Evolutionary conservation across 2,888 invertebrate species (phyloP).

Genomic region (Erannis defoliaria): DNA sequence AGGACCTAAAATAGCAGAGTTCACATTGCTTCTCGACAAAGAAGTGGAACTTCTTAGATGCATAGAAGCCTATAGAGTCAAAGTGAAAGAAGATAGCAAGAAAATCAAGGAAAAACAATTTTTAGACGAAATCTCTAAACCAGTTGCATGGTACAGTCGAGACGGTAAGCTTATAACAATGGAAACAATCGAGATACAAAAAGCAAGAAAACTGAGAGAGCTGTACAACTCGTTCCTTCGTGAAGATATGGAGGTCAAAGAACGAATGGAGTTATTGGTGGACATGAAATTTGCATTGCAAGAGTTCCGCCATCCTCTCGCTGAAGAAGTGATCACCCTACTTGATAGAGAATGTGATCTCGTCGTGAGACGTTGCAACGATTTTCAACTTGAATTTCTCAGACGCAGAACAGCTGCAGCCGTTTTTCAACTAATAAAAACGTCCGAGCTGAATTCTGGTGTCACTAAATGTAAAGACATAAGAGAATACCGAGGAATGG

Average conservation of each 20-base stretch:
- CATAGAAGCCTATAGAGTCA: slow-evolving; percentile 89
- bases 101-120: slow-evolving; percentile 88
- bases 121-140: slow-evolving; percentile 89
- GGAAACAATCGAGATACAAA: slow-evolving; percentile 93
- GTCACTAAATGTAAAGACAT: slow-evolving; percentile 83
- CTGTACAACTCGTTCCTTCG: slow-evolving; percentile 90
- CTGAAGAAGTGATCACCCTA: slow-evolving; percentile 87
- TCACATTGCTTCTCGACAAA: slow-evolving; percentile 90
- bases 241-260: slow-evolving; percentile 86
- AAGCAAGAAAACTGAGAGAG: slow-evolving; percentile 91
- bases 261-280: slow-evolving; percentile 90
- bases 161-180: slow-evolving; percentile 91
- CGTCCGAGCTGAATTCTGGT: slow-evolving; percentile 86
- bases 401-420: slow-evolving; percentile 88
- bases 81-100: slow-evolving; percentile 87
- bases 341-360: slow-evolving; percentile 91
- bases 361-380: slow-evolving; percentile 87
- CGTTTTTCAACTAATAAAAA: slow-evolving; percentile 85
- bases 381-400: slow-evolving; percentile 87
- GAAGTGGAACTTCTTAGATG: slow-evolving; percentile 90
- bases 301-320: slow-evolving; percentile 85
- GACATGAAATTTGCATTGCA: slow-evolving; percentile 90
- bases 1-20: slow-evolving; percentile 90
- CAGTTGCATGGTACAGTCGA: slow-evolving; percentile 91
- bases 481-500: slow-evolving; percentile 75